phyloP scores from a whole-genome alignment of 2,888 invertebrate species.

The Epinotia nisella region DNA sequence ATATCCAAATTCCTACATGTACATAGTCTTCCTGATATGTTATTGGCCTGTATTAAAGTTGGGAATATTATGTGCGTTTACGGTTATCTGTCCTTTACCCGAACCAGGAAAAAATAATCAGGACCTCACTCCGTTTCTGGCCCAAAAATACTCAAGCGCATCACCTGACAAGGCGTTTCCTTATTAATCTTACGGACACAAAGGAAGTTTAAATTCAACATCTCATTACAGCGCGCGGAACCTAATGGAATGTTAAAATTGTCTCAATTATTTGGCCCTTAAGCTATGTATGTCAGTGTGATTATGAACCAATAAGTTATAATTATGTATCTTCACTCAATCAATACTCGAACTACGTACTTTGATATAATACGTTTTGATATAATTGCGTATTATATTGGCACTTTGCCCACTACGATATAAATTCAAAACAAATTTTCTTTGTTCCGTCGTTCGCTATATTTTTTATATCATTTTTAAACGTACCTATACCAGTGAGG shows the following conservation, averaged over 20 bases:
- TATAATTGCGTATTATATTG: conserved; percentile 47
- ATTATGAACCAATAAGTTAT: background rate
- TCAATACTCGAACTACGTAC: conserved; percentile 4
- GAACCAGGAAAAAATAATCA: background rate
- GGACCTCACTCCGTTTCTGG: background rate
- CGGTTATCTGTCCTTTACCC: too few relatives aligned
- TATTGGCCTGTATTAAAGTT: background rate
- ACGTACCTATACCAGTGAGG: background rate
- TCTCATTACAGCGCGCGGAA: background rate
- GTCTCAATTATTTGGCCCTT: background rate
- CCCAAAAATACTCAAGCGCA: background rate
- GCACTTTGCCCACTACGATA: conserved; percentile 52
- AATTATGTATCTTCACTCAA: background rate
- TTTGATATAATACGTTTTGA: conserved; percentile 4
- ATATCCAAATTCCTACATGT: too few relatives aligned
- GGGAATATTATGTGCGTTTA: too few relatives aligned
- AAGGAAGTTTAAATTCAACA: conserved; percentile 20
- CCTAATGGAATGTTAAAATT: background rate
- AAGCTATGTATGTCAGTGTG: background rate
- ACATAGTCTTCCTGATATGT: background rate
- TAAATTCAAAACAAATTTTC: conserved; percentile 57
- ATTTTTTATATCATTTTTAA: conserved; percentile 11
- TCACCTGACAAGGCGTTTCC: conserved; percentile 20
- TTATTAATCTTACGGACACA: conserved; percentile 22
- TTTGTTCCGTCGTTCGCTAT: conserved; percentile 50